Percentiles rank a stretch among this genome's conserved stretches.
Evolutionary conservation across 2,113 vertebrate species (phyloP).

Genomic region (Symphodus melops): DNA sequence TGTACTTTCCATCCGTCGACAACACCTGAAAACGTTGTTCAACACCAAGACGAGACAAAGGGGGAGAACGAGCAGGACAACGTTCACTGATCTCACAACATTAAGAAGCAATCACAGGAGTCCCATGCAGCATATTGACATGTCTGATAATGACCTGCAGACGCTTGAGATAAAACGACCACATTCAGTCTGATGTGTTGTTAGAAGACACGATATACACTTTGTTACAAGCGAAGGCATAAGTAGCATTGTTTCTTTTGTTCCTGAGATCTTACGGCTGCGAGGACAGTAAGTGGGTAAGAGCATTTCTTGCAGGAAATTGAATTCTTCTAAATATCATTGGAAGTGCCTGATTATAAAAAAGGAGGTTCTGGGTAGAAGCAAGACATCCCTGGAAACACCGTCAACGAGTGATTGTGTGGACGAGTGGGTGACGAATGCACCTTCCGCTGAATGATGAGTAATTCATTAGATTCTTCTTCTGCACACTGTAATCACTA

Average conservation of each 20-base stretch:
- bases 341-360: slow-evolving; percentile 6
- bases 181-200: slow-evolving; percentile 19
- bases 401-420: slow-evolving; percentile 8
- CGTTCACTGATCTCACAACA: slow-evolving; percentile 24
- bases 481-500: slow-evolving; percentile 20
- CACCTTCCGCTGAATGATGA: slow-evolving; percentile 2
- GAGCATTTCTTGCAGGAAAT: neutral
- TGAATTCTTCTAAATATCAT: neutral
- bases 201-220: neutral
- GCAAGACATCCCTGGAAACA: slow-evolving; percentile 6
- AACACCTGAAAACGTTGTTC: neutral
- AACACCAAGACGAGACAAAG: slow-evolving; percentile 35
- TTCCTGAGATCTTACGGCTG: neutral
- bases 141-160: slow-evolving; percentile 27
- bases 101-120: slow-evolving; percentile 52
- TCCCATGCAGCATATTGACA: slow-evolving; percentile 56
- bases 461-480: slow-evolving; percentile 17
- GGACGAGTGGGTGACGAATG: slow-evolving; percentile 33
- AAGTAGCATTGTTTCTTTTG: neutral
- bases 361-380: neutral
- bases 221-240: neutral
- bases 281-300: neutral
- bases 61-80: slow-evolving; percentile 20
- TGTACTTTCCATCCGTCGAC: neutral
- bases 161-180: slow-evolving; percentile 16